Evolutionary conservation across 2,797 vertebrate genomes (phyloP).

Genomic region (Mionectes olivaceus): DNA sequence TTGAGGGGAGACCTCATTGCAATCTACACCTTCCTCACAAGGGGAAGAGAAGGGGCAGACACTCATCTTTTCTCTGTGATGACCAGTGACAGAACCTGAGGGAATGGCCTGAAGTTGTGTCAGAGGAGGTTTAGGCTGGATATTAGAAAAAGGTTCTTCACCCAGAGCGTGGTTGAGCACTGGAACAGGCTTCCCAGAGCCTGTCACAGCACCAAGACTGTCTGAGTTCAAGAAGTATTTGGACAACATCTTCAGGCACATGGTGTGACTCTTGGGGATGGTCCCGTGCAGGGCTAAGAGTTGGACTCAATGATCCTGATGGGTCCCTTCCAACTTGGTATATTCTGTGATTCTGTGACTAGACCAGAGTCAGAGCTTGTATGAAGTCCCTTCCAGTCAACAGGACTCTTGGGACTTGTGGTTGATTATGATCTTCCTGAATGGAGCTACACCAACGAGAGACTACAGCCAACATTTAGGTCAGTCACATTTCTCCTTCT

Average conservation of each 20-base stretch:
- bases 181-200: background rate
- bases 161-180: background rate
- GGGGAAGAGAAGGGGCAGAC: background rate
- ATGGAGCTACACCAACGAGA: background rate
- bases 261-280: background rate
- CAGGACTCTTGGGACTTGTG: background rate
- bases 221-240: background rate
- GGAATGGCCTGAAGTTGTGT: background rate
- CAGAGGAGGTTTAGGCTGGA: background rate
- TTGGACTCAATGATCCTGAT: background rate
- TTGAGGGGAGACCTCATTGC: background rate
- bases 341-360: background rate
- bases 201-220: background rate
- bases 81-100: background rate
- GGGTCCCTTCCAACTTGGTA: background rate
- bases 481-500: background rate
- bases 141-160: background rate
- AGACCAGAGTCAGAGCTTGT: background rate
- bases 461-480: background rate
- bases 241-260: background rate
- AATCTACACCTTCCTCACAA: background rate
- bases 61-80: background rate
- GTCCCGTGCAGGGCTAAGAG: background rate
- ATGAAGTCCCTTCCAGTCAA: background rate
- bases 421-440: background rate